These are phyloP conservation scores for Acleris holmiana DNA, from an alignment of 2,888 invertebrate species.

Conservation along the genomic window DNA sequence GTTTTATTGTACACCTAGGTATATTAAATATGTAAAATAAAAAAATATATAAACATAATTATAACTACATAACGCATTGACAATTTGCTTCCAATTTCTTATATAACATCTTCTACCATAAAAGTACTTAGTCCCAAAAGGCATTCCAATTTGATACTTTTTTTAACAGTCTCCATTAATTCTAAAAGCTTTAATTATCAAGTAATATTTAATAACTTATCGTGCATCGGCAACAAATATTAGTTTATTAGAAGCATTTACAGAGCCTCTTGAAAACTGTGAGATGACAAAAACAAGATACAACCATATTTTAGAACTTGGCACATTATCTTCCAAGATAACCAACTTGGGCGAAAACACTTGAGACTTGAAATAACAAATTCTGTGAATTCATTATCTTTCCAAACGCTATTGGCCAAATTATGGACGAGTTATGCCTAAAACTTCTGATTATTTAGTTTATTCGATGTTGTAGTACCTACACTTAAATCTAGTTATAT, in stretches of 20 bases:
- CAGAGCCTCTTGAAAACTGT: not conserved
- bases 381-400: slow-evolving; percentile 7
- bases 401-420: slow-evolving; percentile 3
- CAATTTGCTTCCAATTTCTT: too few relatives aligned
- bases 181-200: not conserved
- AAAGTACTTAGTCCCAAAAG: too few relatives aligned
- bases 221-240: too few relatives aligned
- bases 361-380: slow-evolving; percentile 8
- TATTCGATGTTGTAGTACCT: not conserved
- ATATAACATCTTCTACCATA: too few relatives aligned
- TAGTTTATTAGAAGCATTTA: slow-evolving; percentile 1
- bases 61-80: too few relatives aligned
- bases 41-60: too few relatives aligned
- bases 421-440: slow-evolving; percentile 4
- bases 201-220: not conserved
- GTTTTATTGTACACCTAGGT: too few relatives aligned
- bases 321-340: not conserved
- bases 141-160: too few relatives aligned
- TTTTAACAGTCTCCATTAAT: not conserved
- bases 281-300: slow-evolving; percentile 5
- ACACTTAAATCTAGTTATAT: slow-evolving; percentile 16
- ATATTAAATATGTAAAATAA: too few relatives aligned
- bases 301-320: slow-evolving; percentile 15
- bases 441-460: not conserved
- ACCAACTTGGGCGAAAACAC: slow-evolving; percentile 7